Evolutionary conservation across 2,113 vertebrate genomes (phyloP).

Genomic region (Platycercus adscitus): DNA sequence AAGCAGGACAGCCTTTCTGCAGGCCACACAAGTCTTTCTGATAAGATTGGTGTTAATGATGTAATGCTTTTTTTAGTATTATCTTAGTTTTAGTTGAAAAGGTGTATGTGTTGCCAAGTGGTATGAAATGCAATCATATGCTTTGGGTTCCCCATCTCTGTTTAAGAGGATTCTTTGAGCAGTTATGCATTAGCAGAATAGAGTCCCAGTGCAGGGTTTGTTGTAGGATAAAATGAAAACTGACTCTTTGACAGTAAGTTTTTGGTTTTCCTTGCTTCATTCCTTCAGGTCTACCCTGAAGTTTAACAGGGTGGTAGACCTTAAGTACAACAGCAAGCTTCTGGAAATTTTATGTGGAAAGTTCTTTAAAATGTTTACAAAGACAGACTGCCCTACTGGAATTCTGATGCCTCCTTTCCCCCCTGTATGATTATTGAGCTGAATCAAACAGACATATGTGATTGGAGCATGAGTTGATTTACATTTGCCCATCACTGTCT

Average conservation of each 20-base stretch:
- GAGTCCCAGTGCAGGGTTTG: rapidly evolving
- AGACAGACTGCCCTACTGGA: rapidly evolving
- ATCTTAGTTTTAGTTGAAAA: neutral
- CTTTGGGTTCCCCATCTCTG: neutral
- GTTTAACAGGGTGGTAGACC: neutral
- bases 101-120: neutral
- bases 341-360: neutral
- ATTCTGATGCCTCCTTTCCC: neutral
- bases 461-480: neutral
- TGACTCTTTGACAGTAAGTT: neutral
- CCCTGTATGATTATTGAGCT: neutral
- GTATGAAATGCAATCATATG: neutral
- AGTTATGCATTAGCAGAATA: neutral
- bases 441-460: neutral
- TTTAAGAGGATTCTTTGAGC: neutral
- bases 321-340: neutral
- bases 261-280: neutral
- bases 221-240: neutral
- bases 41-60: neutral
- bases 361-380: neutral
- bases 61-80: neutral
- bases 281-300: neutral
- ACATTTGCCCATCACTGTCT: neutral
- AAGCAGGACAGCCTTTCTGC: neutral
- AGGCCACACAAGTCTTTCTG: neutral